A percentile compares a stretch with the other conserved stretches of the same genome.
Conservation (phyloP, 2,888 invertebrate genomes). For the Creontiades dilutus region DNA sequence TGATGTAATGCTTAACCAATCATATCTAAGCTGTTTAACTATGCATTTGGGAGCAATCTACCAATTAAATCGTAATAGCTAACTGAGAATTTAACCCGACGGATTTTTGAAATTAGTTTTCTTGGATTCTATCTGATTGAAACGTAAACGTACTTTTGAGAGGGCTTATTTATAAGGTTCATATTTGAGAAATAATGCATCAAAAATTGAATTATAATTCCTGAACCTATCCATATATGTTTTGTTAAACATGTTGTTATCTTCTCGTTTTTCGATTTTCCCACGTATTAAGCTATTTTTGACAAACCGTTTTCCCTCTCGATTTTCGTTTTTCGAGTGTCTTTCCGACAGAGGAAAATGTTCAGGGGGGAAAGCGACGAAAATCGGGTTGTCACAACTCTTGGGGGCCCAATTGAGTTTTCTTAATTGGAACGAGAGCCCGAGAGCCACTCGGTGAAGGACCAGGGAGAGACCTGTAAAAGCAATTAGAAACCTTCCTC, state of each 20-base stretch:
- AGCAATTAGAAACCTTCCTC: slow-evolving; percentile 26
- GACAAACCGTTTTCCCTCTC: not conserved
- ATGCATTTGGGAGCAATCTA: too few species aligned
- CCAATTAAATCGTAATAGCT: too few species aligned
- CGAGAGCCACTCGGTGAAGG: not conserved
- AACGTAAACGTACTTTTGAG: too few species aligned
- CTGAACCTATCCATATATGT: not conserved
- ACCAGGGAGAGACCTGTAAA: slow-evolving; percentile 3
- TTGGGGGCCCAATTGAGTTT: slow-evolving; percentile 41
- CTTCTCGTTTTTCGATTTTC: not conserved
- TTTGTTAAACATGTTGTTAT: not conserved
- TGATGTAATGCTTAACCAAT: too few species aligned
- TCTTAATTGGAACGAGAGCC: slow-evolving; percentile 39
- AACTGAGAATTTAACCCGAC: too few species aligned
- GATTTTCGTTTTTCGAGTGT: not conserved
- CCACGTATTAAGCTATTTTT: not conserved
- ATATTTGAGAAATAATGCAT: too few species aligned
- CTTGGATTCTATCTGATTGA: too few species aligned
- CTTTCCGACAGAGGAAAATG: not conserved
- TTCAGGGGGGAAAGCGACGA: not conserved
- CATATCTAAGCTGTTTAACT: too few species aligned
- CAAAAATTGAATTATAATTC: not conserved
- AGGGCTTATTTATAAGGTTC: too few species aligned
- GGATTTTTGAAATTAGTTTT: too few species aligned
- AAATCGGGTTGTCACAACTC: slow-evolving; percentile 42